These are phyloP conservation scores for Pachymerium ferrugineum DNA, from an alignment of 2,888 invertebrate genomes.

Conservation along the genomic window DNA sequence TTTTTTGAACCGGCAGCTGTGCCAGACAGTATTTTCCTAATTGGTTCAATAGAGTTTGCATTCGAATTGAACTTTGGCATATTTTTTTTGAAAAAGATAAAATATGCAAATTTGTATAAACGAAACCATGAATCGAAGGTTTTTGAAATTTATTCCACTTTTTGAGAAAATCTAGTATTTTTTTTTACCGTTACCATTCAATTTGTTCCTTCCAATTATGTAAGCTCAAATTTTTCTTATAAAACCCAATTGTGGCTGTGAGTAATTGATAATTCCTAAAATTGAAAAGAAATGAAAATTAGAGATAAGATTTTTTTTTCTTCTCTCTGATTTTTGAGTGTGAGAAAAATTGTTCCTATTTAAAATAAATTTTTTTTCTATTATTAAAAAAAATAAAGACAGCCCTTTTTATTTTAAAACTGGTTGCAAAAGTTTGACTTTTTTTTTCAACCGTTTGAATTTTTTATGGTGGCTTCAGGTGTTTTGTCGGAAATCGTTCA, in stretches of 20 bases:
- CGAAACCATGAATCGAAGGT: too few species aligned
- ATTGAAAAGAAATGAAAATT: too few species aligned
- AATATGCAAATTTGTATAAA: too few species aligned
- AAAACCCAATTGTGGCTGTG: background rate
- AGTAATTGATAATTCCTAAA: slow-evolving; percentile 12
- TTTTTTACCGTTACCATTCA: too few species aligned
- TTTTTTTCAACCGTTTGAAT: background rate
- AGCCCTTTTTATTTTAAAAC: too few species aligned
- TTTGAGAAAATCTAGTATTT: too few species aligned
- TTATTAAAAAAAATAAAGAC: background rate
- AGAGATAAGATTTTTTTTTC: background rate
- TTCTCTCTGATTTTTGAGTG: background rate
- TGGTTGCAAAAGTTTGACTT: too few species aligned
- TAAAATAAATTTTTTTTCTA: background rate
- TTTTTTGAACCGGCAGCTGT: background rate
- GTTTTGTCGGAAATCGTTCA: slow-evolving; percentile 27
- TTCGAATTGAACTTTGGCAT: too few species aligned
- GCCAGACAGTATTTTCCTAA: slow-evolving; percentile 24
- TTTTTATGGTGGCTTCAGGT: background rate
- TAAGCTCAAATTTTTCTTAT: background rate
- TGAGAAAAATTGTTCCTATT: slow-evolving; percentile 23
- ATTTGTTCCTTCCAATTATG: background rate
- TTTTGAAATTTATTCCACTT: too few species aligned
- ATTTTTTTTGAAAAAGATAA: too few species aligned
- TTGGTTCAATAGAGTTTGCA: too few species aligned